Base-by-base conservation (phyloP, 2,797 vertebrate species). In the Etheostoma perlongum region DNA sequence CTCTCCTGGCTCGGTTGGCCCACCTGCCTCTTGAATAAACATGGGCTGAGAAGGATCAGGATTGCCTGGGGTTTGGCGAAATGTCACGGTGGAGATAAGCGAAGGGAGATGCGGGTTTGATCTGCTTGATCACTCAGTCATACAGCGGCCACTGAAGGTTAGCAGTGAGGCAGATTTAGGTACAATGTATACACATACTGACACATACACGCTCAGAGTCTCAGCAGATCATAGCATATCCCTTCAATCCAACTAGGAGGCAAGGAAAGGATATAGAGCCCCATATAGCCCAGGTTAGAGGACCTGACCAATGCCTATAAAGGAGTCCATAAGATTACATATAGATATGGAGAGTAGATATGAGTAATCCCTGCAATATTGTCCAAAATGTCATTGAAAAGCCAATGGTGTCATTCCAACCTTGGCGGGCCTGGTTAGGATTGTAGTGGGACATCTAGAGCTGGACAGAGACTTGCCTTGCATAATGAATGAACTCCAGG, bases 301-400 rank as follows among this genome's bases (percentile, higher is more conserved):
- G 79, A 76, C 74, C 67, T 88, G 88, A 88, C 89, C 91, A 62
- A 49, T 18, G 57, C 80, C 87, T 92, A 88, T 91, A 76, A 91
- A 84, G 80, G 33, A 86, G 76, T 78, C 74, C 21, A 63, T 76
- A 52, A 72, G 74, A 91, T 87, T 78, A 86, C 79, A 71, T 70
- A 73, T 82, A 54, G 84, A 72, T 82, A 71, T 70, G 70, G 70
- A 70, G 71, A 61, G 30, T 42, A 75, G 88, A 90, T 90, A 81
- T 84, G 79, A 84, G 82, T 72, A 90, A 90, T 93, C 90, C 68
- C 84, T 92, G 84, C 88, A 91, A 92, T 92, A 92, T 93, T 91
- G 92, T 93, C 92, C 90, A 88, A 93, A 94, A 94, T 94, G 93
- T 93, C 93, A 93, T 21, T 76, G 85, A 81, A 90, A 93, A 91